Percentiles rank a stretch among this genome's conserved stretches.
These are phyloP conservation scores for Chaenogobius annularis DNA, from an alignment of 2,113 vertebrate species.

Conservation along the genomic window DNA sequence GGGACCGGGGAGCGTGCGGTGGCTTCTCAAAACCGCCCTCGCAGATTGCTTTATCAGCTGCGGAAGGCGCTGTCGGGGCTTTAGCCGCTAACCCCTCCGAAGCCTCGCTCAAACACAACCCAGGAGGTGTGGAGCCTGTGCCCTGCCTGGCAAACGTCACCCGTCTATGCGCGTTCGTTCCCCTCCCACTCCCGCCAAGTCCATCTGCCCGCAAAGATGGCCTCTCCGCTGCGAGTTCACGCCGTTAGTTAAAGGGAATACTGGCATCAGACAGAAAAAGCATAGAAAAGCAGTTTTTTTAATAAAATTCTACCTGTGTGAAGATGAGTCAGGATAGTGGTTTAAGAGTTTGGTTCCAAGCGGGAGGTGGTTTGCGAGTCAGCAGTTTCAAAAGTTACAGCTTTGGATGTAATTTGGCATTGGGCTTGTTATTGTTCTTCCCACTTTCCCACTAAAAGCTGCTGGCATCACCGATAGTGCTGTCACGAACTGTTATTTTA, in stretches of 20 bases:
- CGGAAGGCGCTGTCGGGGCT: constrained; percentile 69
- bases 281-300: too few relatives aligned
- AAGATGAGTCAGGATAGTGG: not conserved
- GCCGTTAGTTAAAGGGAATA: constrained; percentile 26
- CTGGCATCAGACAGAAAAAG: not conserved
- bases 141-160: constrained; percentile 68
- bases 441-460: too few relatives aligned
- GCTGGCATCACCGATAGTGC: too few relatives aligned
- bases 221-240: constrained; percentile 46
- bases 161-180: constrained; percentile 63
- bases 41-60: constrained; percentile 72
- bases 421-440: too few relatives aligned
- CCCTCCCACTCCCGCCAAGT: constrained; percentile 63
- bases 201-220: constrained; percentile 72
- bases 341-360: not conserved
- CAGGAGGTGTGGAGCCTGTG: constrained; percentile 71
- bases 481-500: too few relatives aligned
- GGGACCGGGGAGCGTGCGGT: constrained; percentile 23
- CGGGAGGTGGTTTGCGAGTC: not conserved
- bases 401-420: not conserved
- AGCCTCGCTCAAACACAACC: constrained; percentile 74
- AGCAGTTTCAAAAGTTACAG: not conserved
- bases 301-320: not conserved
- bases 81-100: constrained; percentile 67
- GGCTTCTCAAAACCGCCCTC: constrained; percentile 54